Evolutionary conservation across 2,888 invertebrate species (phyloP).

Genomic region (Thumatha senex): DNA sequence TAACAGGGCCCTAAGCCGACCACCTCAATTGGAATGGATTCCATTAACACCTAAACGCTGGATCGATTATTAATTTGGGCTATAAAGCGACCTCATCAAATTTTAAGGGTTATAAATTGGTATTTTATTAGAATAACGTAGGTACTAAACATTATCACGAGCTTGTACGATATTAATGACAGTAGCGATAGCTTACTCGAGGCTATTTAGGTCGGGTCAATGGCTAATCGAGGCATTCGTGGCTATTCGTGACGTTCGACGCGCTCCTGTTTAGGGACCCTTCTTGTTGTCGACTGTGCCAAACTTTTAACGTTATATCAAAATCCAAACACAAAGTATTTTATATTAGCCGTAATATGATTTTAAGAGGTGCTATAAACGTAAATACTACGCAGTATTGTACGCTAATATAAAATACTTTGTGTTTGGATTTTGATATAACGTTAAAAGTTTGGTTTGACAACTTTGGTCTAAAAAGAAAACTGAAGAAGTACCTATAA

Average conservation of each 20-base stretch:
- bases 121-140: constrained; percentile 43
- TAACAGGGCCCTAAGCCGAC: too few species aligned
- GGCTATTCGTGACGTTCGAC: constrained; percentile 47
- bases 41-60: too few species aligned
- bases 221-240: constrained; percentile 55
- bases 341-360: neutral
- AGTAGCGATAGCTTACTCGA: constrained; percentile 59
- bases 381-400: constrained; percentile 8
- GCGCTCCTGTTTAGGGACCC: constrained; percentile 44
- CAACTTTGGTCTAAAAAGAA: too few species aligned
- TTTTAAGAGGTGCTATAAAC: constrained; percentile 15
- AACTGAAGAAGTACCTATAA: too few species aligned
- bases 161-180: constrained; percentile 61
- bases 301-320: neutral
- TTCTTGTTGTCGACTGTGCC: constrained; percentile 37
- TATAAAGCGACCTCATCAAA: constrained; percentile 25
- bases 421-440: neutral
- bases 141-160: constrained; percentile 51
- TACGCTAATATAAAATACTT: constrained; percentile 3
- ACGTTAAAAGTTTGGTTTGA: too few species aligned
- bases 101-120: constrained; percentile 46
- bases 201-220: constrained; percentile 72
- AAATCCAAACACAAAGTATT: neutral
- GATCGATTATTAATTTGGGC: neutral
- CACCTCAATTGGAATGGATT: too few species aligned